Base-by-base conservation (phyloP, 2,797 vertebrate genomes). In the Hapalemur alaotrensis region DNA sequence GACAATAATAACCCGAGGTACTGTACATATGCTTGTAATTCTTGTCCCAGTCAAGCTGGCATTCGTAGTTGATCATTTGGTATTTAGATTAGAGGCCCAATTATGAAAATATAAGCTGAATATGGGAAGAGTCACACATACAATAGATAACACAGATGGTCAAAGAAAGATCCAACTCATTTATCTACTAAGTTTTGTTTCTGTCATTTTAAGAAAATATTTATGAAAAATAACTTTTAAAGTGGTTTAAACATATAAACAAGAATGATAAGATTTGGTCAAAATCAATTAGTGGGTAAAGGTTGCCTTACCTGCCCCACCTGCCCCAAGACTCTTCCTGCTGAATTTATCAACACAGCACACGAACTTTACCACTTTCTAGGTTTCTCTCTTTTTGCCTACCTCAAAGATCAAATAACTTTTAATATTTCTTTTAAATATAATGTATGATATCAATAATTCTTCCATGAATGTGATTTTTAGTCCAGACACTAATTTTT, bases 1-100 rank as follows among this genome's bases (percentile, higher is more conserved):
- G 96, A 97, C 89, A 97, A 96, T 97, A 97, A 97, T 97, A 96
- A 97, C 91, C 94, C 4, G 25, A 95, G 86, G 80, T 96, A 89
- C 76, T 48, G 54, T 97, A 88, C 97, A 97, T 97, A 97, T 97
- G 96, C 94, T 97, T 94, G 67, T 70, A 94, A 96, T 95, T 97
- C 87, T 95, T 80, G 80, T 93, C 72, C 89, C 48, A 94, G 95
- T 90, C 93, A 96, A 97, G 86, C 87, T 97, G 96, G 97, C 89
- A 87, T 94, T 95, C 91, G 14, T 38, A 48, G 89, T 41, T 81
- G 94, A 97, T 97, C 94, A 97, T 97, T 96, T 97, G 91, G 93
- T 93, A 97, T 95, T 97, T 91, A 95, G 89, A 98, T 96, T 90
- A 97, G 78, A 88, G 67, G 61, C 57, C 61, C 95, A 97, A 96